Conservation (phyloP, 2,113 vertebrate genomes). For the Cygnus atratus region DNA sequence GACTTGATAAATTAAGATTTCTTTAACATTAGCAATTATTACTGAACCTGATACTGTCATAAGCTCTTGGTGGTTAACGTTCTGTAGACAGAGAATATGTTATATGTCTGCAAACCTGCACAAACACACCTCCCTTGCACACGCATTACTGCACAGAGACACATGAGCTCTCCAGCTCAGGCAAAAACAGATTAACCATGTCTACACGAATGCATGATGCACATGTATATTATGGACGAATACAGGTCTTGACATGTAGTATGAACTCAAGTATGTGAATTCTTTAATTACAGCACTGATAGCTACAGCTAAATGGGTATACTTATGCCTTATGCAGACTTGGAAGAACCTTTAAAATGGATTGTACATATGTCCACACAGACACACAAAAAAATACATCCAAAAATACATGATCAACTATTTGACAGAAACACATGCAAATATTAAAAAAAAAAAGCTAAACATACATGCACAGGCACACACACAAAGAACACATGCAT, state of each 20-base stretch:
- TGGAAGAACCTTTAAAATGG: background rate
- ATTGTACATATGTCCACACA: background rate
- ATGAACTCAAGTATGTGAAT: background rate
- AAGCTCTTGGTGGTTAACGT: background rate
- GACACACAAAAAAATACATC: background rate
- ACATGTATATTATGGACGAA: background rate
- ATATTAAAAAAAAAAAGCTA: background rate
- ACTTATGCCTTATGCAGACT: background rate
- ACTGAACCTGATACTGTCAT: background rate
- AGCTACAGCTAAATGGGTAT: background rate
- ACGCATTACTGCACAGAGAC: background rate
- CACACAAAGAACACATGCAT: fast-evolving
- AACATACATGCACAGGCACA: fast-evolving
- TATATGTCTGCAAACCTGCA: background rate
- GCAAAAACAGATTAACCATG: background rate
- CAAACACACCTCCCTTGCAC: background rate
- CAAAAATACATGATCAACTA: background rate
- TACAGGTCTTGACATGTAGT: background rate
- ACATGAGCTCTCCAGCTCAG: background rate
- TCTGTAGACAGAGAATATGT: background rate
- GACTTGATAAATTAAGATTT: background rate
- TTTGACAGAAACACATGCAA: background rate
- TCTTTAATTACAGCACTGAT: background rate
- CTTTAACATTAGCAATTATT: background rate
- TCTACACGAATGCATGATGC: background rate